A percentile compares a stretch with the other conserved stretches of the same genome.
These are phyloP conservation scores for Pyrgus malvae DNA, from an alignment of 2,888 invertebrate species.

Conservation along the genomic window DNA sequence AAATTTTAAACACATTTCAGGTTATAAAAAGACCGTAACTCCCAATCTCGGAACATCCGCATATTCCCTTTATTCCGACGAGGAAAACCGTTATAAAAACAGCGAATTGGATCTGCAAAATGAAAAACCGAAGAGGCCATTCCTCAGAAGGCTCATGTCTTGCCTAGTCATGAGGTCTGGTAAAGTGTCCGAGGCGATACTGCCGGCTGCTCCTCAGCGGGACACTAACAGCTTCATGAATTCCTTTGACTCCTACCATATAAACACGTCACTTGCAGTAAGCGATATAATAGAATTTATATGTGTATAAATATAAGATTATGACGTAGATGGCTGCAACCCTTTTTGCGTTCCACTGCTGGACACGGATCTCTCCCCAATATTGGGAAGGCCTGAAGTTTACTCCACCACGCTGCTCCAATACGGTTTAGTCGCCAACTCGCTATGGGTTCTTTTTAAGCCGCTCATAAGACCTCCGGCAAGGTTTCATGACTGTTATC, in stretches of 20 bases:
- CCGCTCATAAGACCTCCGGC: too few relatives aligned
- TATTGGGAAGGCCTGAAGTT: too few relatives aligned
- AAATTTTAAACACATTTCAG: too few relatives aligned
- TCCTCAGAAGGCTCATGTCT: slow-evolving; percentile 62
- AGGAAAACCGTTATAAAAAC: slow-evolving; percentile 21
- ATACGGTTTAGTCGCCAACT: too few relatives aligned
- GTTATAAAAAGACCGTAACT: slow-evolving; percentile 51
- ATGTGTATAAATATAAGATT: too few relatives aligned
- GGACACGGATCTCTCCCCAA: too few relatives aligned
- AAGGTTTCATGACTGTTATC: too few relatives aligned
- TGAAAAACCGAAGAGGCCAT: slow-evolving; percentile 52
- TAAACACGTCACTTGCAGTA: slow-evolving; percentile 64
- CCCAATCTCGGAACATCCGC: slow-evolving; percentile 66
- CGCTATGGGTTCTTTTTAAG: too few relatives aligned
- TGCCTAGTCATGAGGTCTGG: slow-evolving; percentile 59
- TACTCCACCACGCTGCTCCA: too few relatives aligned
- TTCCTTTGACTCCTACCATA: slow-evolving; percentile 64
- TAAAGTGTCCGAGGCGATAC: slow-evolving; percentile 43
- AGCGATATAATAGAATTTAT: too few relatives aligned
- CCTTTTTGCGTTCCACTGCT: too few relatives aligned
- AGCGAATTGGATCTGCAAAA: not conserved
- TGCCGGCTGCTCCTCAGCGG: slow-evolving; percentile 29
- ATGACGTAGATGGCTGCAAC: too few relatives aligned
- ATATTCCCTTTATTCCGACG: slow-evolving; percentile 51
- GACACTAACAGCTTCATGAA: slow-evolving; percentile 43